Percentiles rank a stretch among this genome's conserved stretches.
Evolutionary conservation across 2,113 vertebrate species (phyloP).

Genomic region (Phalacrocorax pelagicus): DNA sequence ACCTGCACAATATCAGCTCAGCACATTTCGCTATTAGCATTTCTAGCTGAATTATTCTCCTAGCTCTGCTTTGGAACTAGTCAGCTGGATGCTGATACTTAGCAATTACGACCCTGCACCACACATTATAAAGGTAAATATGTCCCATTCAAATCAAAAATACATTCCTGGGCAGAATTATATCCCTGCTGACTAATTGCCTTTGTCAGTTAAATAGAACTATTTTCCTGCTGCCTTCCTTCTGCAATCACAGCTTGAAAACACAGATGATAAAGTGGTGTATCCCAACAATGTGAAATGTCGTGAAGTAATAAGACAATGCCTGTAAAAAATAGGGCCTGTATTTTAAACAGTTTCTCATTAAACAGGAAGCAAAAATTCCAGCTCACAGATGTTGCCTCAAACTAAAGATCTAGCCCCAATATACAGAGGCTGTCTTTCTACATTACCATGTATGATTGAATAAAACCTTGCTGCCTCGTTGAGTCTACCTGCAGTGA

Average conservation of each 20-base stretch:
- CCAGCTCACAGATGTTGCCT: not conserved
- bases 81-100: conserved; percentile 44
- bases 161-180: conserved; percentile 44
- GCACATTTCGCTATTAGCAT: not conserved
- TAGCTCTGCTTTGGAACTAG: not conserved
- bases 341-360: not conserved
- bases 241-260: conserved; percentile 59
- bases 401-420: not conserved
- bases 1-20: not conserved
- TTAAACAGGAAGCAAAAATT: conserved; percentile 17
- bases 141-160: conserved; percentile 41
- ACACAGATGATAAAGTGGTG: conserved; percentile 25
- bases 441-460: not conserved
- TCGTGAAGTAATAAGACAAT: conserved; percentile 9
- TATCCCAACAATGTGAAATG: conserved; percentile 48
- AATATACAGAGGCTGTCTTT: not conserved
- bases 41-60: conserved; percentile 10
- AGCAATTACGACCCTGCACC: conserved; percentile 27
- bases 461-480: not conserved
- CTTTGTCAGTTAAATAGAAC: conserved; percentile 57
- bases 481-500: not conserved
- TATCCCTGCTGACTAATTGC: conserved; percentile 66
- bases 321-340: not conserved
- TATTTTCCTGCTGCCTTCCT: conserved; percentile 46
- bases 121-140: conserved; percentile 60